Evolutionary conservation across 2,888 invertebrate species (phyloP).

Genomic region (Aporophyla lueneburgensis): DNA sequence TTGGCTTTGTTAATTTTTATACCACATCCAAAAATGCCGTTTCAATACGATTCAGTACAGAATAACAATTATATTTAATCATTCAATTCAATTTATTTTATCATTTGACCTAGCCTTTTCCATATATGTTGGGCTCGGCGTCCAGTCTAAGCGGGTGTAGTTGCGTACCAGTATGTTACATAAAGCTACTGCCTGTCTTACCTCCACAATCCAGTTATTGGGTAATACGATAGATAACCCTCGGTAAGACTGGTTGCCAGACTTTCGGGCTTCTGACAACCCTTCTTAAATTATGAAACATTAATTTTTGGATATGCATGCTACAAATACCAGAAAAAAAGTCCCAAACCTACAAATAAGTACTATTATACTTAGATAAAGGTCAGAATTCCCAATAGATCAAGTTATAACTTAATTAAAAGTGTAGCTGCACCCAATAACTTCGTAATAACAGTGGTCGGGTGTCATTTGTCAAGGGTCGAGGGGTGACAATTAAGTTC

Average conservation of each 20-base stretch:
- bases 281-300: not conserved
- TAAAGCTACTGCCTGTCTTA: too few relatives aligned
- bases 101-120: too few relatives aligned
- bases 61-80: too few relatives aligned
- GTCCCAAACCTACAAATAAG: not conserved
- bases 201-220: too few relatives aligned
- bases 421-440: conserved; percentile 64
- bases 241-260: too few relatives aligned
- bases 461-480: conserved; percentile 68
- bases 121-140: too few relatives aligned
- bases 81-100: too few relatives aligned
- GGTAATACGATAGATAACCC: too few relatives aligned
- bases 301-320: not conserved
- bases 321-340: not conserved
- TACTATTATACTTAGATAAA: not conserved
- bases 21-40: not conserved
- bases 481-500: conserved; percentile 72
- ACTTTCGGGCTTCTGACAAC: too few relatives aligned
- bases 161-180: too few relatives aligned
- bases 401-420: conserved; percentile 56
- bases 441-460: conserved; percentile 57
- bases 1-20: too few relatives aligned
- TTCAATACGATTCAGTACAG: not conserved
- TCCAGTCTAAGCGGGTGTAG: too few relatives aligned
- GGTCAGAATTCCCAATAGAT: conserved; percentile 46